Conservation (phyloP, 1,140 invertebrate species). For the Temnothorax nylanderi region DNA sequence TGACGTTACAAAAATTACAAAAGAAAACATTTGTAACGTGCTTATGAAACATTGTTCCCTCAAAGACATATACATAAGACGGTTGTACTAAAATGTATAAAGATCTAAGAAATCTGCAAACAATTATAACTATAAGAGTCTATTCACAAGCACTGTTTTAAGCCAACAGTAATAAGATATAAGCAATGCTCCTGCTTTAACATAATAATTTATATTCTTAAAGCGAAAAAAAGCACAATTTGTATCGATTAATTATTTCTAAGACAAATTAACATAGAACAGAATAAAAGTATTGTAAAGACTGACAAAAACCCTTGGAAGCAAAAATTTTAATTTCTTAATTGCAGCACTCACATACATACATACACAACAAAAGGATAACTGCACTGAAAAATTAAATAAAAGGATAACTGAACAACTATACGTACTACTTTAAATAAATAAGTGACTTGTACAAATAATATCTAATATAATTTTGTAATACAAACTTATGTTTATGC, state of each 20-base stretch:
- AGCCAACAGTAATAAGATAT: too few species aligned
- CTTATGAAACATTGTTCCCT: neutral
- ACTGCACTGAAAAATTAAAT: neutral
- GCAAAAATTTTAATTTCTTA: too few species aligned
- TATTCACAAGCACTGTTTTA: too few species aligned
- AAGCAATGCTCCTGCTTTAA: too few species aligned
- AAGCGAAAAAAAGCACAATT: too few species aligned
- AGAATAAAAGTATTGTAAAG: too few species aligned
- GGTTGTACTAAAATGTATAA: neutral
- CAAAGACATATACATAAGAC: neutral
- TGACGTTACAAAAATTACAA: neutral
- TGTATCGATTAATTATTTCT: too few species aligned
- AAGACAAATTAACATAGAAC: too few species aligned
- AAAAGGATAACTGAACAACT: neutral
- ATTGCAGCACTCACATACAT: neutral
- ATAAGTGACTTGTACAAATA: conserved; percentile 22
- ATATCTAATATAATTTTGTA: neutral
- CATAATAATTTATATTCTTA: too few species aligned
- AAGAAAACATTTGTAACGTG: neutral
- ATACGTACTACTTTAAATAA: neutral
- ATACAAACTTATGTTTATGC: conserved; percentile 3
- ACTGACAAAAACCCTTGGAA: too few species aligned
- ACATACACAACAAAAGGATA: neutral
- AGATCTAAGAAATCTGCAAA: neutral
- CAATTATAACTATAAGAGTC: too few species aligned